A percentile compares a stretch with the other conserved stretches of the same genome.
Conservation (phyloP, 1,140 invertebrate genomes). For the Acyrthosiphon pisum region DNA sequence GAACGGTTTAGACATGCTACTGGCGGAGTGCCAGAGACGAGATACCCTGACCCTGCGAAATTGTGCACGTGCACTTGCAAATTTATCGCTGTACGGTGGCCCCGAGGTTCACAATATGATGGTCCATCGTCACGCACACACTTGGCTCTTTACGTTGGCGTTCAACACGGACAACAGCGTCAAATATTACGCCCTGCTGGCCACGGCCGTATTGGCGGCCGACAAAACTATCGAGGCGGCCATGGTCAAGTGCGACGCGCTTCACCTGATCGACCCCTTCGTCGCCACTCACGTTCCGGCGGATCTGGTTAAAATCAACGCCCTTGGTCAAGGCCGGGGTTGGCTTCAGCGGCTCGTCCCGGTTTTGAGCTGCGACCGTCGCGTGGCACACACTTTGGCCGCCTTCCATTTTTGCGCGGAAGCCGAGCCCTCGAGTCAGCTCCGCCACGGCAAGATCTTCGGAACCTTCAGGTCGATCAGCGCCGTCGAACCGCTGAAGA, state of each 20-base stretch:
- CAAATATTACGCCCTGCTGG: slow-evolving; percentile 97
- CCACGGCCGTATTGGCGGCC: slow-evolving; percentile 94
- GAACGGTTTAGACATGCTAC: slow-evolving; percentile 85
- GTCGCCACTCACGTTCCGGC: slow-evolving; percentile 91
- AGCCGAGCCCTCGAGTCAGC: slow-evolving; percentile 93
- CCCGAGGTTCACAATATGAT: slow-evolving; percentile 95
- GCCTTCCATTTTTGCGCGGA: slow-evolving; percentile 99
- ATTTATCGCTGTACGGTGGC: slow-evolving; percentile 94
- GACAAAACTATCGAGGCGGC: slow-evolving; percentile 98
- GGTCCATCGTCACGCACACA: slow-evolving; percentile 93
- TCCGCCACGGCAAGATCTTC: slow-evolving; percentile 81
- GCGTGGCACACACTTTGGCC: slow-evolving; percentile 94
- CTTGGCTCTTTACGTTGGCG: slow-evolving; percentile 97
- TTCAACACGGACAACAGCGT: slow-evolving; percentile 96
- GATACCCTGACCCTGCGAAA: slow-evolving; percentile 92
- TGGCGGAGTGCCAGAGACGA: slow-evolving; percentile 93
- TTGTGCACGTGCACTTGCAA: slow-evolving; percentile 94
- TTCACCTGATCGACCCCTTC: slow-evolving; percentile 96
- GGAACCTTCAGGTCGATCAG: slow-evolving; percentile 94
- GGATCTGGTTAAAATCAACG: slow-evolving; percentile 90
- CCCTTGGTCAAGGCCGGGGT: slow-evolving; percentile 88
- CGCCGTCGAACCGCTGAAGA: slow-evolving; percentile 93
- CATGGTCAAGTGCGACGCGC: slow-evolving; percentile 91
- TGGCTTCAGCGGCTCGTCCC: slow-evolving; percentile 94
- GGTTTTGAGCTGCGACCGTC: slow-evolving; percentile 92